Evolutionary conservation across 2,797 vertebrate species (phyloP).

Genomic region (Pygocentrus nattereri): DNA sequence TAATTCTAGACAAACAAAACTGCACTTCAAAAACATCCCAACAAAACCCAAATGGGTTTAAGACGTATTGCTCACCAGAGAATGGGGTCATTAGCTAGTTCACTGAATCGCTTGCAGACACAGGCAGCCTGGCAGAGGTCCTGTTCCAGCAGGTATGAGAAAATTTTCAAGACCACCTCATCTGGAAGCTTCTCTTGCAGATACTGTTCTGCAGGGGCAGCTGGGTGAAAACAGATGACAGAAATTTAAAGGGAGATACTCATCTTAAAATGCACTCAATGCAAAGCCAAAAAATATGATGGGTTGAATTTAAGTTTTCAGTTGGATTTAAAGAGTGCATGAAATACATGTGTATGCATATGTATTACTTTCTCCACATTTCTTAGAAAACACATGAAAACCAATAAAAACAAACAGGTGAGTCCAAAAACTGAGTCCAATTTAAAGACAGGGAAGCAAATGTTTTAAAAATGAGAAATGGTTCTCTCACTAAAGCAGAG

Average conservation of each 20-base stretch:
- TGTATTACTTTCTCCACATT: too few relatives aligned
- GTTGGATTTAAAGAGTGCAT: background rate
- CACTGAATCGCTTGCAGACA: conserved; percentile 98
- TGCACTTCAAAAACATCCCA: background rate
- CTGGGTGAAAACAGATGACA: conserved; percentile 66
- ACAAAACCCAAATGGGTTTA: background rate
- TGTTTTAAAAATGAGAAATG: too few relatives aligned
- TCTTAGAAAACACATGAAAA: too few relatives aligned
- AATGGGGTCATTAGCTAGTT: conserved; percentile 99
- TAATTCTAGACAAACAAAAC: background rate
- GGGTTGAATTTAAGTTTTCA: background rate
- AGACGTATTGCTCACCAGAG: conserved; percentile 87
- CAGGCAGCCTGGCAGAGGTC: conserved; percentile 97
- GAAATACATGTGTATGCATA: background rate
- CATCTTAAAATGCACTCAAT: background rate
- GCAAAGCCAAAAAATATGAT: background rate
- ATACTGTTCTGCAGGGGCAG: conserved; percentile 98
- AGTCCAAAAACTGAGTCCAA: too few relatives aligned
- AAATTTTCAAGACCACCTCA: conserved; percentile 98
- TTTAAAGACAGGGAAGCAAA: too few relatives aligned
- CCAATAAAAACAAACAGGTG: too few relatives aligned
- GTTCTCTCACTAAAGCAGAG: too few relatives aligned
- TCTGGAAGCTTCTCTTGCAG: conserved; percentile 99
- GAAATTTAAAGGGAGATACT: background rate
- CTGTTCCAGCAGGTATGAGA: conserved; percentile 98